A percentile compares a stretch with the other conserved stretches of the same genome.
Conservation (phyloP, 2,797 vertebrate species). For the Clarias laeviceps region DNA sequence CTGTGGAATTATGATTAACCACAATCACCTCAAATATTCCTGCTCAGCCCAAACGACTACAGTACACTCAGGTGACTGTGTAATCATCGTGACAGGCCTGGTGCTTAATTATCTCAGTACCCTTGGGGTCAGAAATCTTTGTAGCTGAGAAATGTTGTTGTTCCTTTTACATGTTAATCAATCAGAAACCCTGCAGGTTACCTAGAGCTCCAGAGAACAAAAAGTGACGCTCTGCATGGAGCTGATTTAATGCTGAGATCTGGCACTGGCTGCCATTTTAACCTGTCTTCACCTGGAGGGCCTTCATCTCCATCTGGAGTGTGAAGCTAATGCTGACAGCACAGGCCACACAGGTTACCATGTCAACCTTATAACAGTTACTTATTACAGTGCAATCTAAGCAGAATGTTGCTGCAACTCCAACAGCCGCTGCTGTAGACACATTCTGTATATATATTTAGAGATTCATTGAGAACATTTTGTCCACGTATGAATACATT, state of each 20-base stretch:
- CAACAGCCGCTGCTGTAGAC: constrained; percentile 10
- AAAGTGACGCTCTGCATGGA: constrained; percentile 14
- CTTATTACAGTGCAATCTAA: constrained; percentile 39
- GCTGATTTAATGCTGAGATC: constrained; percentile 21
- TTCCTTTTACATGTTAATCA: constrained; percentile 28
- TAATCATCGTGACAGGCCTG: background rate
- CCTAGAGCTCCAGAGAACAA: background rate
- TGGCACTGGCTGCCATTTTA: constrained; percentile 32
- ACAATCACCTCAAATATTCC: background rate
- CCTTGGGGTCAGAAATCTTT: constrained; percentile 29
- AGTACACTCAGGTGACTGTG: background rate
- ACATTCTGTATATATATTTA: background rate
- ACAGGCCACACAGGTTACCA: constrained; percentile 49
- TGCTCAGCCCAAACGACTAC: constrained; percentile 4
- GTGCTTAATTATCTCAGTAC: constrained; percentile 4
- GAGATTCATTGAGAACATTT: background rate
- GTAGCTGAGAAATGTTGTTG: constrained; percentile 7
- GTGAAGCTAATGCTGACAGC: constrained; percentile 7
- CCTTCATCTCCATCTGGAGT: constrained; percentile 16
- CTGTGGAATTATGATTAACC: background rate
- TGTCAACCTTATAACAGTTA: constrained; percentile 46
- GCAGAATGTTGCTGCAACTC: constrained; percentile 33
- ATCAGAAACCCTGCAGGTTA: constrained; percentile 24
- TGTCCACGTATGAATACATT: background rate
- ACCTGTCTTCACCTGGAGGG: constrained; percentile 34